These are phyloP conservation scores for Drosophila rellima DNA, from an alignment of 2,888 invertebrate species.

Conservation along the genomic window DNA sequence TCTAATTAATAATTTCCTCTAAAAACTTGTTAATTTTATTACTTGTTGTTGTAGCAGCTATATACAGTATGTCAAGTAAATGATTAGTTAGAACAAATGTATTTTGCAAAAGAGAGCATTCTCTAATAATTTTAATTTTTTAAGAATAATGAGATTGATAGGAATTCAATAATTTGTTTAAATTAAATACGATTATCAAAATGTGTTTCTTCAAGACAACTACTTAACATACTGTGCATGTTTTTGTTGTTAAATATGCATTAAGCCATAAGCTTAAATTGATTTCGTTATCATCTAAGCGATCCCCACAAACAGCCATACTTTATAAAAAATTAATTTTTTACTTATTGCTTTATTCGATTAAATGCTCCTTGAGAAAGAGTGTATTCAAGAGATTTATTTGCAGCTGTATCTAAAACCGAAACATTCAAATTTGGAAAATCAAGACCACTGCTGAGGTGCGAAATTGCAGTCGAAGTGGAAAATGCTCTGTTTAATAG, in stretches of 20 bases:
- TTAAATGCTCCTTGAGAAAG: slow-evolving; percentile 6
- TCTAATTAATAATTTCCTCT: neutral
- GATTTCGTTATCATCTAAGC: slow-evolving; percentile 28
- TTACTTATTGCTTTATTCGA: slow-evolving; percentile 21
- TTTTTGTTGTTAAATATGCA: slow-evolving; percentile 41
- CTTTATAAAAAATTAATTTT: slow-evolving; percentile 3
- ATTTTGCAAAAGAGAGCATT: no score
- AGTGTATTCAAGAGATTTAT: neutral
- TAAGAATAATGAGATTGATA: no score
- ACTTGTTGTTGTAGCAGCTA: slow-evolving; percentile 41
- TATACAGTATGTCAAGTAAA: neutral
- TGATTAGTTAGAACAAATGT: neutral
- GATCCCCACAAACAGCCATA: slow-evolving; percentile 15
- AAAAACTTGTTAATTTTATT: slow-evolving; percentile 30
- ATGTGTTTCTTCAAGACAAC: neutral
- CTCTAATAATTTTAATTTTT: no score
- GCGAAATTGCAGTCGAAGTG: neutral
- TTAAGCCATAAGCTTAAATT: slow-evolving; percentile 36
- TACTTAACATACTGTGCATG: slow-evolving; percentile 4
- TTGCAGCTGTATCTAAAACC: no score
- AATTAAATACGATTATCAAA: neutral
- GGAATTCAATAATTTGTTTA: neutral
- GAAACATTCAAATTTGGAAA: neutral
- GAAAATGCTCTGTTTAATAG: neutral
- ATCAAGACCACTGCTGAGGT: neutral